Base-by-base conservation (phyloP, 2,797 vertebrate genomes). In the Philypnodon macrostomus region DNA sequence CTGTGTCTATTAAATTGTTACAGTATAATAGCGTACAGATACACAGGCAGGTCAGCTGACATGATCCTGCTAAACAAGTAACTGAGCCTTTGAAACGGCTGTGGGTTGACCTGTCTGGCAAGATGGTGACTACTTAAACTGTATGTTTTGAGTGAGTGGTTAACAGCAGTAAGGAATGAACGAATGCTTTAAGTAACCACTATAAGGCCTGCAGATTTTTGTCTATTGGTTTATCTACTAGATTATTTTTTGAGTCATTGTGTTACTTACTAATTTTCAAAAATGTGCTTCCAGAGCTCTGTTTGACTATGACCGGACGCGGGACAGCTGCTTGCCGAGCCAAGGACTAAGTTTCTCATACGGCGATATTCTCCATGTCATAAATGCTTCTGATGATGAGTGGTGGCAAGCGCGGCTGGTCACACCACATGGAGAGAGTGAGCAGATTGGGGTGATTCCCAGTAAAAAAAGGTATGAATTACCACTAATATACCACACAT, bases 391-490 rank as follows among this genome's bases (percentile, higher is more conserved):
- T 0, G 97, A 99, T 3, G 97, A 99, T 5, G 97, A 99, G 82
- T 98, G 97, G 97, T 98, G 97, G 97, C 97, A 98, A 82, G 97
- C 97, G 2, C 91, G 97, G 68, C 89, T 98, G n/a, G 96, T 98
- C 69, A 99, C 96, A 0, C 93, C 94, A 42, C 96, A 97, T 0
- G 97, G 97, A 31, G 97, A 99, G 81, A 98, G 96, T 0, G 97
- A 99, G 77, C 96, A 99, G 90, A 99, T 99, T 0, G 97, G 97
- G 15, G 96, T 99, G 81, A 98, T 99, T 76, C 97, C 97, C 40
- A 98, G 97, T 91, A 99, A 99, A 89, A 98, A 98, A 82, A 94
- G 96, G 96, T 98, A 83, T 40, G 35, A 6, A 2, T 54, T 24
- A 24, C 9, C 9, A 21, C 7, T 29, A 0, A 26, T 5, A 5